Base-by-base conservation (phyloP, 2,888 invertebrate species). In the Brachypalpus laphriformis region DNA sequence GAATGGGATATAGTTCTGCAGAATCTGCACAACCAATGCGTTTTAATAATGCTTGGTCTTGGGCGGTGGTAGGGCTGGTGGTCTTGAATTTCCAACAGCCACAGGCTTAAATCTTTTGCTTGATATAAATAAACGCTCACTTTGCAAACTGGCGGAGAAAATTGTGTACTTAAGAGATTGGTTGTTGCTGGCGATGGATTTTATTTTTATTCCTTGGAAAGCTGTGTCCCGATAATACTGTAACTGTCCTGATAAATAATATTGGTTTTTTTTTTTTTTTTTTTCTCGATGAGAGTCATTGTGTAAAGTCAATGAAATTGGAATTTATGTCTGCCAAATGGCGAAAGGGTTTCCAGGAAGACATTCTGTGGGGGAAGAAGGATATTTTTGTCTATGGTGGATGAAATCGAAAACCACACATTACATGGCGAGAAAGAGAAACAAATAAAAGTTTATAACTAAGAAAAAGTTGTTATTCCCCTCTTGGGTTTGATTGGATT, bases 241-340 rank as follows among this genome's bases (percentile, higher is more conserved):
- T 81, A 81, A 75, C 45, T 70, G 76, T 76, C 22, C 56, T 76
- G 75, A 71, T 76, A 76, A 82, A 70, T 71, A 57, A 57, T 76
- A 56, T 56, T 61, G 47, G 28, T 56, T 68, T n/a, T 7, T 11
- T 34, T 11, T 34, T 34, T 34, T 61, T 61, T 45, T 40, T 56
- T 59, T 14, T 31, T 1, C 40, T 28, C 28, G 9, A 25, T 61
- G 57, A 63, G 40, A 49, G 77, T 65, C 77, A 71, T 77, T 82
- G 65, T 65, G 65, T 28, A 57, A 57, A 59, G 57, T 65, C 51
- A 82, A 77, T 77, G 77, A 65, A 77, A 82, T 77, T 45, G 77
- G 71, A 82, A 77, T 77, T 82, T 82, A 82, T 77, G 71, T 77
- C 61, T 57, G 31, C 45, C 57, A 71, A 70, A 20, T n/a, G 54